Percentiles rank a stretch among this genome's conserved stretches.
These are phyloP conservation scores for Zaprionus ornatus DNA, from an alignment of 1,140 invertebrate genomes.

Conservation along the genomic window DNA sequence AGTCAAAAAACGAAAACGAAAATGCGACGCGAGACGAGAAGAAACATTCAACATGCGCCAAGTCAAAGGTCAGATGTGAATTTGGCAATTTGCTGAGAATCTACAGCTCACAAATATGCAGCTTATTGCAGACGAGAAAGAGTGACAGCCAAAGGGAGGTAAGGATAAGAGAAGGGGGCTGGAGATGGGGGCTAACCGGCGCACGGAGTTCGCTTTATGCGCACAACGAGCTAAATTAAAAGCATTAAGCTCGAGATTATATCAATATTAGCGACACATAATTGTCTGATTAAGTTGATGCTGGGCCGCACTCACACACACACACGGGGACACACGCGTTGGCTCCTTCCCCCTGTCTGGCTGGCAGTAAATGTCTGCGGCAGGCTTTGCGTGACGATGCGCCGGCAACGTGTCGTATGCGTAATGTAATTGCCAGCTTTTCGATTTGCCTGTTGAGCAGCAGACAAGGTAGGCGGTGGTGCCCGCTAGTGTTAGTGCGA, in stretches of 20 bases:
- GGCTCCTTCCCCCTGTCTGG: neutral
- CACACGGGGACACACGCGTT: neutral
- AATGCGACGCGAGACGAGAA: neutral
- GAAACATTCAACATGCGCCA: neutral
- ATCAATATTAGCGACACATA: slow-evolving; percentile 70
- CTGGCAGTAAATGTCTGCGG: neutral
- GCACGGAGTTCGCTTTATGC: slow-evolving; percentile 17
- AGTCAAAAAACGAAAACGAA: too few species aligned
- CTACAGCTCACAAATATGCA: neutral
- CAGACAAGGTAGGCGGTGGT: neutral
- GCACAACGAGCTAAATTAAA: slow-evolving; percentile 65
- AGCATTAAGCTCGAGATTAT: slow-evolving; percentile 72
- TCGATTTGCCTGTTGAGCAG: slow-evolving; percentile 35
- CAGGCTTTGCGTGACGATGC: slow-evolving; percentile 22
- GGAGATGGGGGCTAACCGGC: neutral
- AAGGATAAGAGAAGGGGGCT: neutral
- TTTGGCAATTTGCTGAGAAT: neutral
- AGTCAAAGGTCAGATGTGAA: slow-evolving; percentile 10
- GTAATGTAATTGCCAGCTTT: slow-evolving; percentile 67
- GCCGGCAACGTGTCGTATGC: slow-evolving; percentile 57
- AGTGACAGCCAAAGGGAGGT: neutral
- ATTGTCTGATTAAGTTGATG: slow-evolving; percentile 75
- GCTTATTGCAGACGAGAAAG: neutral
- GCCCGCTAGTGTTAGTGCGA: neutral
- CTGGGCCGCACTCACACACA: slow-evolving; percentile 17